These are phyloP conservation scores for Lonchura striata DNA, from an alignment of 2,113 vertebrate genomes.

Conservation along the genomic window DNA sequence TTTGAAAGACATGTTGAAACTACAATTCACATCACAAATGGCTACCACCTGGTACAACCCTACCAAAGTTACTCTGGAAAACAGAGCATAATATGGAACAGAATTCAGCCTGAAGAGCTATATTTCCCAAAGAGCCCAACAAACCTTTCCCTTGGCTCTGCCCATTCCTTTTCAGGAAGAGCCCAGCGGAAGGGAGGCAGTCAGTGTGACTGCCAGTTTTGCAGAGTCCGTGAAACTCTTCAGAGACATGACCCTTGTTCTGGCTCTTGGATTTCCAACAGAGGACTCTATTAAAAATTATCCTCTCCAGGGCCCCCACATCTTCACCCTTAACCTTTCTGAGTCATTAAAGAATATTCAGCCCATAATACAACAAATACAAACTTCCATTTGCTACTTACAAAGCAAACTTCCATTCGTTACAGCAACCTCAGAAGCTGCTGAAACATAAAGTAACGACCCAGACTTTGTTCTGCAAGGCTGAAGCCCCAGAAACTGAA, in stretches of 20 bases:
- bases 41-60: not conserved
- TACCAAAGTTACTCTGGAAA: not conserved
- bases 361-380: not conserved
- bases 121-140: not conserved
- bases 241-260: not conserved
- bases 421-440: not conserved
- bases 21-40: not conserved
- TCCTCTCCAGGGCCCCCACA: not conserved
- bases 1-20: not conserved
- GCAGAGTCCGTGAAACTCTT: not conserved
- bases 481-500: conserved; percentile 2
- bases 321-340: conserved; percentile 17
- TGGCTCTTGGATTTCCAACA: conserved; percentile 10
- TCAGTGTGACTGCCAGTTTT: conserved; percentile 27
- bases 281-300: not conserved
- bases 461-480: not conserved
- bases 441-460: not conserved
- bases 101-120: conserved; percentile 19
- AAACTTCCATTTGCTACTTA: not conserved
- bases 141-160: conserved; percentile 10
- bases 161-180: not conserved
- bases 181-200: not conserved
- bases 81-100: conserved; percentile 17
- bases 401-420: not conserved
- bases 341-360: conserved; percentile 4